phyloP scores from a whole-genome alignment of 2,888 invertebrate genomes.

The Drosophila antonietae region DNA sequence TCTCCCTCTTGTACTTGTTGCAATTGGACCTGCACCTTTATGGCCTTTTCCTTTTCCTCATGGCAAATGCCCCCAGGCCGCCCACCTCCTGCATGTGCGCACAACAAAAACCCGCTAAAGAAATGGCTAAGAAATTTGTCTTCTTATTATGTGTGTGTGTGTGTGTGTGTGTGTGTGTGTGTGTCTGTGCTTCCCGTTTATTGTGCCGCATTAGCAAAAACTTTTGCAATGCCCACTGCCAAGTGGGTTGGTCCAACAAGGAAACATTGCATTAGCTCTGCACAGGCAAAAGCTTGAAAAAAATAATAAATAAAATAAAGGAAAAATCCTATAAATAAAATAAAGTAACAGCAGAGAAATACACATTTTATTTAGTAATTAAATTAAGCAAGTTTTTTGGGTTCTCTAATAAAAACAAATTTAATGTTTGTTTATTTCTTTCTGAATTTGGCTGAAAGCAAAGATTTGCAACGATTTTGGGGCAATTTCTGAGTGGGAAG shows the following conservation, averaged over 20 bases:
- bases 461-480: background rate
- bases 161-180: background rate
- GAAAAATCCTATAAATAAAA: constrained; percentile 4
- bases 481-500: background rate
- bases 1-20: constrained; percentile 20
- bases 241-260: constrained; percentile 33
- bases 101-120: constrained; percentile 28
- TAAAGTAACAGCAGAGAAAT: background rate
- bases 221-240: constrained; percentile 23
- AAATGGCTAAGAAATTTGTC: constrained; percentile 48
- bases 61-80: background rate
- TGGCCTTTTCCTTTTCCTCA: constrained; percentile 52
- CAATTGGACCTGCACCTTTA: constrained; percentile 68
- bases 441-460: background rate
- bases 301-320: background rate
- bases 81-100: constrained; percentile 52
- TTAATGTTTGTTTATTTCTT: constrained; percentile 2
- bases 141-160: constrained; percentile 24
- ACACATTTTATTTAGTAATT: constrained; percentile 19
- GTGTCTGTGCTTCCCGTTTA: constrained; percentile 27
- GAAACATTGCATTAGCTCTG: constrained; percentile 39
- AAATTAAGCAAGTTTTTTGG: constrained; percentile 38
- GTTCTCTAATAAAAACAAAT: constrained; percentile 11
- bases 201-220: constrained; percentile 43
- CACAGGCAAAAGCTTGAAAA: background rate